A percentile compares a stretch with the other conserved stretches of the same genome.
phyloP scores from a whole-genome alignment of 2,888 invertebrate species.

The Uloborus plumipes region DNA sequence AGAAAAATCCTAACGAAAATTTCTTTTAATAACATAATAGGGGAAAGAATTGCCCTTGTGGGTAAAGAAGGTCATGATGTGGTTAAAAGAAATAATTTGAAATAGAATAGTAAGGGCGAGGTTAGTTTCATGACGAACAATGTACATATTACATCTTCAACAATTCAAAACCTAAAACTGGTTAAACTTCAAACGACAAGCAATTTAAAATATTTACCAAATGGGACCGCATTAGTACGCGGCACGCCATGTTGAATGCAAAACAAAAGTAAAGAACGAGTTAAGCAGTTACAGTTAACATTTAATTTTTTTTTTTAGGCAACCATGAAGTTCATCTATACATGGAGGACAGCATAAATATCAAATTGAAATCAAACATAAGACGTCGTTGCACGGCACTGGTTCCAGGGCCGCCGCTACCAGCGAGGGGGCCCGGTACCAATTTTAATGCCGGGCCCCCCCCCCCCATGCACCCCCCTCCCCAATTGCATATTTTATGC shows the following conservation, averaged over 20 bases:
- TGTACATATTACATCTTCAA: neutral
- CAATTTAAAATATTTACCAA: constrained; percentile 15
- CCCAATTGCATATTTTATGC: too few relatives aligned
- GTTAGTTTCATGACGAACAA: neutral
- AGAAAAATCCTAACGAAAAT: neutral
- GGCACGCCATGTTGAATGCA: constrained; percentile 30
- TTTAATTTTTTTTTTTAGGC: too few relatives aligned
- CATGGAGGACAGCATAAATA: too few relatives aligned
- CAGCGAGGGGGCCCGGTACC: too few relatives aligned
- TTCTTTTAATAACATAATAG: neutral
- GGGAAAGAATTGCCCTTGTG: neutral
- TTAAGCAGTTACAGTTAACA: too few relatives aligned
- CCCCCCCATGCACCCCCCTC: too few relatives aligned
- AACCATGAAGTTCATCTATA: too few relatives aligned
- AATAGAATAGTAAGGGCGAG: neutral
- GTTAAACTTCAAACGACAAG: neutral
- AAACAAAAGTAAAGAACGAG: constrained; percentile 7
- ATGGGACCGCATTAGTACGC: constrained; percentile 32
- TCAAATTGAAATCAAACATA: too few relatives aligned
- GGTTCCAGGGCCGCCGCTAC: too few relatives aligned
- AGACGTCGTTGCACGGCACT: too few relatives aligned
- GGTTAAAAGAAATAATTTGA: neutral
- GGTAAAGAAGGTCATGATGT: constrained; percentile 3
- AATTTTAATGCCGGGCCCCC: too few relatives aligned
- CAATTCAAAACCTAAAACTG: neutral